Percentiles rank a stretch among this genome's conserved stretches.
These are phyloP conservation scores for Hippocampus abdominalis DNA, from an alignment of 2,113 vertebrate genomes.

Conservation along the genomic window DNA sequence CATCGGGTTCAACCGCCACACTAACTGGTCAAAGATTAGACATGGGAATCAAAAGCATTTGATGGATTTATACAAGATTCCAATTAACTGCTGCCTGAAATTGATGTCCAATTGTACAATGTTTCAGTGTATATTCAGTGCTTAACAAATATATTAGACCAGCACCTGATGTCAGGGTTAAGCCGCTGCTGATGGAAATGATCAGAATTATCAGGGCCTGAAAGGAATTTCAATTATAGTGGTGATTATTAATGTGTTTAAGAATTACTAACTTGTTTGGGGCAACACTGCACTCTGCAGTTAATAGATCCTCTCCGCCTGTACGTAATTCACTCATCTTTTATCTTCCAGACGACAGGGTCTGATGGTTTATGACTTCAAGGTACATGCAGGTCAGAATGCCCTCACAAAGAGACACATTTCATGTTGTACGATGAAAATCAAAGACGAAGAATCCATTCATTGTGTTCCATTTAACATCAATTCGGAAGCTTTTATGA, in stretches of 20 bases:
- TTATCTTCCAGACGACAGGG: constrained; percentile 56
- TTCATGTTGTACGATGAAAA: constrained; percentile 59
- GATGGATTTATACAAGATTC: constrained; percentile 66
- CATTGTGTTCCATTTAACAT: constrained; percentile 51
- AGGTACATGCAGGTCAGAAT: constrained; percentile 47
- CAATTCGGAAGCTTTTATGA: constrained; percentile 29
- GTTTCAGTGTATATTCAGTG: constrained; percentile 14
- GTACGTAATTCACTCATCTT: constrained; percentile 57
- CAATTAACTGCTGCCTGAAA: constrained; percentile 63
- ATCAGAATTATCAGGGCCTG: not conserved
- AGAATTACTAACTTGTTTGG: too few species aligned
- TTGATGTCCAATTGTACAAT: constrained; percentile 59
- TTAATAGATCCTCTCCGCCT: constrained; percentile 58
- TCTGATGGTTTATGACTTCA: constrained; percentile 51
- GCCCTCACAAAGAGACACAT: constrained; percentile 50
- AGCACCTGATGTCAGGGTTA: not conserved
- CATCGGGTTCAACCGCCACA: constrained; percentile 51
- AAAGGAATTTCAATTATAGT: not conserved
- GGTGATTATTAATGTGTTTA: not conserved
- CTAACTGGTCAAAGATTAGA: constrained; percentile 58
- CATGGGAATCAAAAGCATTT: constrained; percentile 68
- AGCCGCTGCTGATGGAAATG: not conserved
- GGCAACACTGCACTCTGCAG: constrained; percentile 45
- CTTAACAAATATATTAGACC: not conserved
- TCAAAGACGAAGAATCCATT: constrained; percentile 46